These are phyloP conservation scores for Actias luna DNA, from an alignment of 2,888 invertebrate genomes.

Conservation along the genomic window DNA sequence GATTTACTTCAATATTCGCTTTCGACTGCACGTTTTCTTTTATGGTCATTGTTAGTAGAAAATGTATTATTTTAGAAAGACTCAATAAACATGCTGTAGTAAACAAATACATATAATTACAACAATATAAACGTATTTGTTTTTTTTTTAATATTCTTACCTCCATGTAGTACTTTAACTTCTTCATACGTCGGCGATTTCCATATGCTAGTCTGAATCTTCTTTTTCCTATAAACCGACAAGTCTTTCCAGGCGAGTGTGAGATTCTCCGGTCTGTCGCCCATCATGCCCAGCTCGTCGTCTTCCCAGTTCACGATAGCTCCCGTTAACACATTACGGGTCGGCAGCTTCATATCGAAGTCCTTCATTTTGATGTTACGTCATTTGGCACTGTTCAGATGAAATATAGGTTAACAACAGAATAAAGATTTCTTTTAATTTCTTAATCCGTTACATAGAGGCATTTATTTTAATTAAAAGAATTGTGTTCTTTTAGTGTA, in stretches of 20 bases:
- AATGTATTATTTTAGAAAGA: too few species aligned
- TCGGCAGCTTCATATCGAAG: constrained; percentile 55
- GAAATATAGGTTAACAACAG: neutral
- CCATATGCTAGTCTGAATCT: constrained; percentile 74
- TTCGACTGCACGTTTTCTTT: too few species aligned
- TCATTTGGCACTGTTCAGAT: constrained; percentile 52
- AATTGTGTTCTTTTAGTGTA: too few species aligned
- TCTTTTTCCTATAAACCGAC: constrained; percentile 75
- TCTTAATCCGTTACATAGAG: too few species aligned
- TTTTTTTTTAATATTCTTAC: constrained; percentile 57
- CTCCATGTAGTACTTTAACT: constrained; percentile 79
- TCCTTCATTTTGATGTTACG: constrained; percentile 59
- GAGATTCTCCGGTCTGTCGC: constrained; percentile 64
- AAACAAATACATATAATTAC: too few species aligned
- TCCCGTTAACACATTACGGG: constrained; percentile 71
- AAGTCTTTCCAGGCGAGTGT: constrained; percentile 79
- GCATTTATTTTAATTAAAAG: too few species aligned
- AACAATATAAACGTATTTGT: too few species aligned
- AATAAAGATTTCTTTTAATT: too few species aligned
- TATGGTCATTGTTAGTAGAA: too few species aligned
- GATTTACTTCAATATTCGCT: too few species aligned
- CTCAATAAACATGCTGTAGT: too few species aligned
- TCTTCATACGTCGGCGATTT: constrained; percentile 73
- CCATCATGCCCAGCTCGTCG: constrained; percentile 58
- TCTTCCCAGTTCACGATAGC: constrained; percentile 74